Evolutionary conservation across 2,113 vertebrate species (phyloP), one percentile per base, ranked within the genome.

Genomic region (Colossoma macropomum): DNA sequence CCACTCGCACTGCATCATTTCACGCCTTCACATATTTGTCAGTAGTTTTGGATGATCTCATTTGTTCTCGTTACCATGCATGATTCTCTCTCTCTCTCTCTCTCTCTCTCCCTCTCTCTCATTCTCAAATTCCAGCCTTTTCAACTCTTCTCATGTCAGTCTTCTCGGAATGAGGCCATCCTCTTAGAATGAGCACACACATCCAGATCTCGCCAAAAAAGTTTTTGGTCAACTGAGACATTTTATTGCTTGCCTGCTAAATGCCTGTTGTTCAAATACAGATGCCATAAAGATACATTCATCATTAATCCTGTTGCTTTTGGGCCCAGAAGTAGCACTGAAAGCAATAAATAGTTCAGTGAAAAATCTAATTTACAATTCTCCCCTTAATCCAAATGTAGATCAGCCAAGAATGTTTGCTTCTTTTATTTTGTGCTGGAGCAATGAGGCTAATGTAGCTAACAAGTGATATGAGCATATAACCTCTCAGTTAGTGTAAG

Each of bases 41-140:
- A 11, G 32, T 56, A 23, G 62, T 66, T 68, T 72, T 80, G 41
- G 65, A 34, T 45, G 11, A 60, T 73, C 54, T 80, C 72, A 85
- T 85, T 76, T 85, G 83, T 75, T 48, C 63, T 85, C 79, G 77
- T 83, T 77, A 30, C 16, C 41, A 74, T 66, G n/a, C 74, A 59
- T 63, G 27, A 27, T 32, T 69, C 52, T 66, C 50, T 59, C 77
- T n/a, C 27, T 19, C 50, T 75, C 59, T 60, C 81, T 65, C 66
- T 41, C 62, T 60, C 32, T 19, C 30, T 80, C 41, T 11, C 27
- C 41, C 23, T 50, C 63, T 68, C 65, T 76, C 34, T 56, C 50
- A 62, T 62, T 27, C 74, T 77, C 77, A 13, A n/a, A 25, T n/a
- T 41, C 68, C 11, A 70, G 0, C 1, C 63, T 60, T n/a, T 82